Conservation (phyloP, 2,113 vertebrate genomes). For the Leucopsar rothschildi region DNA sequence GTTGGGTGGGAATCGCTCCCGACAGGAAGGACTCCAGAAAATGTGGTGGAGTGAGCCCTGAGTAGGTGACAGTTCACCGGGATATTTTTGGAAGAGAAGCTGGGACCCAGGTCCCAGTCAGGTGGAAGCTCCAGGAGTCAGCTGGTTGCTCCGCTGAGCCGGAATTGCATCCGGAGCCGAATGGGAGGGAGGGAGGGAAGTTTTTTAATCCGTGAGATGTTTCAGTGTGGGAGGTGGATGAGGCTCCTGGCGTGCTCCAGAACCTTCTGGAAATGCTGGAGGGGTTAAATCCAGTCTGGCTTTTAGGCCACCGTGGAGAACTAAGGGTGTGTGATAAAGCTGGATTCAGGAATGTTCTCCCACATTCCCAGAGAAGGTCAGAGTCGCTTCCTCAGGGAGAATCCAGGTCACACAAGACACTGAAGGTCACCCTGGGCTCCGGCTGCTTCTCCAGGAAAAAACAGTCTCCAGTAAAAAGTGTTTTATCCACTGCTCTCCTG, state of each 20-base stretch:
- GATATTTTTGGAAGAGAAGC: constrained; percentile 1
- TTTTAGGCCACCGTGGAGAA: background rate
- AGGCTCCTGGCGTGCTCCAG: background rate
- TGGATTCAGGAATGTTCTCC: background rate
- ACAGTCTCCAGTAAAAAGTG: rapidly evolving
- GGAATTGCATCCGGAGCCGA: background rate
- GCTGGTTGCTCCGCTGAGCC: background rate
- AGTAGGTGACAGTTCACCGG: background rate
- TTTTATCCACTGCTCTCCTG: rapidly evolving
- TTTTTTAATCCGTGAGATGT: background rate
- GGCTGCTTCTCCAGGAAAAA: background rate
- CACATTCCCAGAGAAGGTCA: background rate
- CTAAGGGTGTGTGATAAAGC: background rate
- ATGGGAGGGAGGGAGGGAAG: background rate
- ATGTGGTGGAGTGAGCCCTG: background rate
- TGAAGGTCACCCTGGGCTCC: background rate
- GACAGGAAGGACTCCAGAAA: background rate
- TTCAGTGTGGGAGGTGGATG: background rate
- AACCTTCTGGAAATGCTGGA: background rate
- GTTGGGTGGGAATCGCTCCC: background rate
- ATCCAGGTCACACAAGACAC: background rate
- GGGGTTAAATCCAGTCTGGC: background rate
- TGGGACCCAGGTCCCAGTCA: background rate
- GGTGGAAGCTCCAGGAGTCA: background rate
- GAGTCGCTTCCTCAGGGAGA: background rate